These are phyloP conservation scores for Cyrtorhinus lividipennis DNA, from an alignment of 1,140 invertebrate species.

Conservation along the genomic window DNA sequence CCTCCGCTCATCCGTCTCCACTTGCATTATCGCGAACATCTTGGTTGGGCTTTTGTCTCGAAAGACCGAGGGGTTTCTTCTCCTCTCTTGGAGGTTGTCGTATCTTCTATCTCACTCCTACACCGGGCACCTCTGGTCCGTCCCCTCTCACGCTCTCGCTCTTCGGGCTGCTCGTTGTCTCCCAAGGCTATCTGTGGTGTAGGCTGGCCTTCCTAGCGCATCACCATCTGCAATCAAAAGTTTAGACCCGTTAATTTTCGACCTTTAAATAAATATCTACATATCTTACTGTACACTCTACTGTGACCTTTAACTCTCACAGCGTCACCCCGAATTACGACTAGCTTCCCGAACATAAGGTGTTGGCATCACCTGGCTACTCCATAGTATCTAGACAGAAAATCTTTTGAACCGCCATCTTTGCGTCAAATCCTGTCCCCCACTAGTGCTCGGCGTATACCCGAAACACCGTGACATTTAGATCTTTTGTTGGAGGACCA, in stretches of 20 bases:
- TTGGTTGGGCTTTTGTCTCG: conserved; percentile 29
- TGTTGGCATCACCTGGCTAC: too few relatives aligned
- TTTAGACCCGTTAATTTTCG: conserved; percentile 1
- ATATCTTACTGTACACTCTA: not conserved
- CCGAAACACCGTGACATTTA: conserved; percentile 6
- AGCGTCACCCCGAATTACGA: too few relatives aligned
- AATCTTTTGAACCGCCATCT: too few relatives aligned
- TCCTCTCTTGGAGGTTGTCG: not conserved
- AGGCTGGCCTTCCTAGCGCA: conserved; percentile 14
- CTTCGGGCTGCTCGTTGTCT: conserved; percentile 1
- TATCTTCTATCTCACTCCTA: not conserved
- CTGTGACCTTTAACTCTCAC: not conserved
- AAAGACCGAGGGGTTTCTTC: not conserved
- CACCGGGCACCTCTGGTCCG: not conserved
- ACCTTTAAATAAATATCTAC: not conserved
- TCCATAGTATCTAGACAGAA: too few relatives aligned
- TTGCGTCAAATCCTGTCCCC: not conserved
- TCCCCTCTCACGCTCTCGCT: not conserved
- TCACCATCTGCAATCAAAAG: conserved; percentile 13
- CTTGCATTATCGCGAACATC: conserved; percentile 76
- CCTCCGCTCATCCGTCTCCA: conserved; percentile 77
- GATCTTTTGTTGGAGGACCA: not conserved
- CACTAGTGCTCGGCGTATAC: not conserved
- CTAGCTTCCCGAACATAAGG: too few relatives aligned
- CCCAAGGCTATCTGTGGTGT: conserved; percentile 11